Conservation (phyloP, 2,888 invertebrate genomes). For the Notodonta ziczac region DNA sequence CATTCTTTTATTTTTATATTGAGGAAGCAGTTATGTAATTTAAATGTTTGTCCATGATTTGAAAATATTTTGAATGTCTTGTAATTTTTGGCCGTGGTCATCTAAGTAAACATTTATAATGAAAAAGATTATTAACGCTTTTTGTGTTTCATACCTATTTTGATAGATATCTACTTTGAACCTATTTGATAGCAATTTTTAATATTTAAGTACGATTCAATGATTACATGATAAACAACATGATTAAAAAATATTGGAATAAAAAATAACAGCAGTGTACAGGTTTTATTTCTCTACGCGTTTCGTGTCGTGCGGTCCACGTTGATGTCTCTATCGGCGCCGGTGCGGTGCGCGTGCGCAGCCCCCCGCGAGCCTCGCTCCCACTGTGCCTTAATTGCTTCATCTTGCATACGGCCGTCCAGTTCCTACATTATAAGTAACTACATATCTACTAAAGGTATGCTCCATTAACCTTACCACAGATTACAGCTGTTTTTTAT, state of each 20-base stretch:
- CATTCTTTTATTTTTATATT: constrained; percentile 64
- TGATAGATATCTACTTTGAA: not conserved
- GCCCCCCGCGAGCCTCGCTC: constrained; percentile 54
- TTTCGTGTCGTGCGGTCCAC: constrained; percentile 50
- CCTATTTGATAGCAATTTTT: not conserved
- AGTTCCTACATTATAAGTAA: constrained; percentile 66
- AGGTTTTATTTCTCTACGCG: constrained; percentile 11
- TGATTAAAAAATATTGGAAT: not conserved
- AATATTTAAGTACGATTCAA: not conserved
- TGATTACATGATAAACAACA: not conserved
- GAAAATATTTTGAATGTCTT: constrained; percentile 21
- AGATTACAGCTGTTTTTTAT: constrained; percentile 60
- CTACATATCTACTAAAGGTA: constrained; percentile 51
- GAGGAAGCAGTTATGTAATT: constrained; percentile 52
- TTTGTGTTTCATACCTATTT: not conserved
- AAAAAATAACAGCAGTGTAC: not conserved
- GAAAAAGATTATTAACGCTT: not conserved
- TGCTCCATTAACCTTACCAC: constrained; percentile 61
- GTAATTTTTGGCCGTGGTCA: constrained; percentile 15
- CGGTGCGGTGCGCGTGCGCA: constrained; percentile 72
- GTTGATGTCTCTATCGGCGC: constrained; percentile 83
- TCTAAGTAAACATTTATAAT: constrained; percentile 3
- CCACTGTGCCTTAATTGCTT: constrained; percentile 82
- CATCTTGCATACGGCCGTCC: constrained; percentile 77
- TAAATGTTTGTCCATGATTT: constrained; percentile 45